Conservation (phyloP, 2,888 invertebrate genomes). For the Drosophila lacicola region DNA sequence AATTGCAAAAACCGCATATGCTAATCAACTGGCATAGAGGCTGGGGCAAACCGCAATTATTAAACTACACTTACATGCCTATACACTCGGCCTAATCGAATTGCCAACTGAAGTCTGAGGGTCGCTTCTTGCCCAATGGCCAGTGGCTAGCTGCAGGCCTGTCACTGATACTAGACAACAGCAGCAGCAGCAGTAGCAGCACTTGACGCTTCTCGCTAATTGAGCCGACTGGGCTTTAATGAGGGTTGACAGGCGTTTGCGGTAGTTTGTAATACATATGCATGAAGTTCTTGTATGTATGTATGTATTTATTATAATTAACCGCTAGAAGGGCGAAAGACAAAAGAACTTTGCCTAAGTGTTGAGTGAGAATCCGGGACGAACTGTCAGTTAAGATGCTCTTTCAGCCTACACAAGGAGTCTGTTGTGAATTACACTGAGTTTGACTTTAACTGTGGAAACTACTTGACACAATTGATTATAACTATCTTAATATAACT, state of each 20-base stretch:
- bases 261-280: slow-evolving; percentile 36
- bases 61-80: slow-evolving; percentile 70
- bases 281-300: slow-evolving; percentile 1
- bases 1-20: slow-evolving; percentile 77
- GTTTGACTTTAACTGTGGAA: not conserved
- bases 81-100: slow-evolving; percentile 59
- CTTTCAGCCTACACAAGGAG: not conserved
- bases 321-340: not conserved
- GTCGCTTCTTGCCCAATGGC: slow-evolving; percentile 12
- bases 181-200: slow-evolving; percentile 28
- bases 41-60: slow-evolving; percentile 71
- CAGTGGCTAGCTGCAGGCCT: slow-evolving; percentile 15
- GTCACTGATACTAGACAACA: slow-evolving; percentile 46
- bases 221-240: slow-evolving; percentile 54
- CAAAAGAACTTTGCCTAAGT: slow-evolving; percentile 4
- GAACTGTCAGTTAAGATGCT: slow-evolving; percentile 8
- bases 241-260: slow-evolving; percentile 48
- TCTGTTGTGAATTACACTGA: not conserved
- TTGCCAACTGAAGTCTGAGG: slow-evolving; percentile 32
- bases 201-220: slow-evolving; percentile 55
- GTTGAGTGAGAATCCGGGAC: slow-evolving; percentile 28
- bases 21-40: slow-evolving; percentile 65
- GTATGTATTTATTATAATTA: slow-evolving; percentile 17
- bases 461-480: too few species aligned
- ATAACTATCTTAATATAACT: too few species aligned